phyloP scores from a whole-genome alignment of 1,140 invertebrate species.

The Stratiolaelaps scimitus region DNA sequence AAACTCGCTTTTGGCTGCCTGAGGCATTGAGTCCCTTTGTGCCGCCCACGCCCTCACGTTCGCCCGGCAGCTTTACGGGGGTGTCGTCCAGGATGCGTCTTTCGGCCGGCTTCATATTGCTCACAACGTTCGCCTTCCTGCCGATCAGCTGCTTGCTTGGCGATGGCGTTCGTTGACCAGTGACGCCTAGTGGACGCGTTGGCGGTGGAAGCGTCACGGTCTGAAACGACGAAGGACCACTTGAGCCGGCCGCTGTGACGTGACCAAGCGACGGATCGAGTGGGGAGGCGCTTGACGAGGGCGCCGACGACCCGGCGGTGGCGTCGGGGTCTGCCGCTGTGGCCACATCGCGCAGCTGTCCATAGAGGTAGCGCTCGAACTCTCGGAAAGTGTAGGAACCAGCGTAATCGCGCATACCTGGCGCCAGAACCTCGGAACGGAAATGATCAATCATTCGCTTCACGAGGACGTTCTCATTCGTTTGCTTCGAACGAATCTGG shows the following conservation, averaged over 20 bases:
- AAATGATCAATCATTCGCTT: conserved; percentile 68
- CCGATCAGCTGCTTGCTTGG: not conserved
- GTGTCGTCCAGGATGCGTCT: conserved; percentile 8
- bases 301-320: conserved; percentile 1
- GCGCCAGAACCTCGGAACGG: conserved; percentile 56
- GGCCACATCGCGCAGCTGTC: conserved; percentile 39
- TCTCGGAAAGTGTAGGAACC: conserved; percentile 62
- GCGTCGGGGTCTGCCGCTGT: not conserved
- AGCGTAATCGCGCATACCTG: conserved; percentile 57
- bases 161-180: not conserved
- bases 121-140: not conserved
- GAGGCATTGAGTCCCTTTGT: not conserved
- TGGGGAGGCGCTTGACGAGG: conserved; percentile 6
- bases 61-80: not conserved
- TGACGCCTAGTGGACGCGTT: not conserved
- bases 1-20: not conserved
- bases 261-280: conserved; percentile 6
- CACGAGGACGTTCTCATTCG: conserved; percentile 75
- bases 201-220: conserved; percentile 12
- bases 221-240: conserved; percentile 11
- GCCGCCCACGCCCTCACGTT: too few relatives aligned
- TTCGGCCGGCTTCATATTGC: conserved; percentile 14
- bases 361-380: conserved; percentile 83
- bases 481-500: conserved; percentile 73
- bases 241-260: not conserved